Evolutionary conservation across 2,888 invertebrate genomes (phyloP).

Genomic region (Cryptus armator): DNA sequence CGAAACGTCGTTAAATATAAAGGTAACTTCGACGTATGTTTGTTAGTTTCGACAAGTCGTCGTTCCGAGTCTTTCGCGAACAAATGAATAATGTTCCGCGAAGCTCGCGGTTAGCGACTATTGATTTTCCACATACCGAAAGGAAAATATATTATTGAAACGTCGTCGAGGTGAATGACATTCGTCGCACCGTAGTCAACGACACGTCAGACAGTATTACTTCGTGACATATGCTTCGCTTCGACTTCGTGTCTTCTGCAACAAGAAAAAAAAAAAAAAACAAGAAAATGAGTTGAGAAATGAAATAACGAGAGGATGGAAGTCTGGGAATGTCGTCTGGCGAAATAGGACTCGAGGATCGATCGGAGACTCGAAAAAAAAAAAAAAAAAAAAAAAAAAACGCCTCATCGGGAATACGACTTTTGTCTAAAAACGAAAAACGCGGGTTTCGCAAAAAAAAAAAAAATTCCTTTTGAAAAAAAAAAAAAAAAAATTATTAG

Average conservation of each 20-base stretch:
- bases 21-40: neutral
- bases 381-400: neutral
- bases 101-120: slow-evolving; percentile 12
- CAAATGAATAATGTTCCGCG: slow-evolving; percentile 38
- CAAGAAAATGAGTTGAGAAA: neutral
- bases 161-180: slow-evolving; percentile 56
- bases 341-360: neutral
- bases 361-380: neutral
- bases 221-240: neutral
- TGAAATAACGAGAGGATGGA: neutral
- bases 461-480: too few species aligned
- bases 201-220: slow-evolving; percentile 16
- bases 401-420: neutral
- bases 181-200: slow-evolving; percentile 39
- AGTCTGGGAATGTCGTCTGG: neutral
- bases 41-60: slow-evolving; percentile 27
- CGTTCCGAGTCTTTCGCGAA: slow-evolving; percentile 17
- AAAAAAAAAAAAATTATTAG: too few species aligned
- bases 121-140: slow-evolving; percentile 53
- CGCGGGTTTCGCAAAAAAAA: too few species aligned
- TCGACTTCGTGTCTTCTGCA: neutral
- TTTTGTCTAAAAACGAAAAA: too few species aligned
- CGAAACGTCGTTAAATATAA: slow-evolving; percentile 24
- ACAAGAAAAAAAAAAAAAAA: neutral
- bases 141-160: slow-evolving; percentile 56